These are phyloP conservation scores for Cephus nigrinus DNA, from an alignment of 2,888 invertebrate genomes.

Conservation along the genomic window DNA sequence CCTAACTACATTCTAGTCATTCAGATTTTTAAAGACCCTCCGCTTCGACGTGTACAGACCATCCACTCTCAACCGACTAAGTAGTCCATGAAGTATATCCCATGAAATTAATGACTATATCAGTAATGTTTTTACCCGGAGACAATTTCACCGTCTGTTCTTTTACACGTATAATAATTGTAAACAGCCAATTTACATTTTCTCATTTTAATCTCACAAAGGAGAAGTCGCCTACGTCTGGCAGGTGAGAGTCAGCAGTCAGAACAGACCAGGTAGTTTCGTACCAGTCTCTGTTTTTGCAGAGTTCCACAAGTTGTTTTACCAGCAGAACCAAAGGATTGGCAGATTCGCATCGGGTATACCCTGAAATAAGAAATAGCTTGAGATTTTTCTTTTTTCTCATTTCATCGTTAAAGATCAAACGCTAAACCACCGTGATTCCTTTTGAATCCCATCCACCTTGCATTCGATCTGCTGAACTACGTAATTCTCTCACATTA, in stretches of 20 bases:
- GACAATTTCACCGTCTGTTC: neutral
- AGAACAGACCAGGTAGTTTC: neutral
- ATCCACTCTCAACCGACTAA: neutral
- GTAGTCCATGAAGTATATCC: neutral
- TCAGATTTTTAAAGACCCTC: neutral
- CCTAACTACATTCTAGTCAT: neutral
- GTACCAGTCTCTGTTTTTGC: neutral
- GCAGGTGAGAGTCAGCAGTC: neutral
- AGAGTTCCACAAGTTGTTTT: neutral
- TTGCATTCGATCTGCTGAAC: neutral
- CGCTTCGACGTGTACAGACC: neutral
- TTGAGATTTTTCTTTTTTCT: neutral
- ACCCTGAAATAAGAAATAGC: neutral
- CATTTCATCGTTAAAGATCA: neutral
- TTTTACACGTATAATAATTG: neutral
- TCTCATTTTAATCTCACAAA: neutral
- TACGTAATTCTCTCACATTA: neutral
- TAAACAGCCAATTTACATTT: neutral
- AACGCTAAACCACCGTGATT: neutral
- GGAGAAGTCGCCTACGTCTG: neutral
- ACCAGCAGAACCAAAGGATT: neutral
- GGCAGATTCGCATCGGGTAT: neutral
- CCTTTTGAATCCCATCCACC: neutral
- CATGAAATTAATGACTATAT: neutral
- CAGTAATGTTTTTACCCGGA: neutral